These are phyloP conservation scores for Fragum fragum DNA, from an alignment of 2,888 invertebrate species.

Conservation along the genomic window DNA sequence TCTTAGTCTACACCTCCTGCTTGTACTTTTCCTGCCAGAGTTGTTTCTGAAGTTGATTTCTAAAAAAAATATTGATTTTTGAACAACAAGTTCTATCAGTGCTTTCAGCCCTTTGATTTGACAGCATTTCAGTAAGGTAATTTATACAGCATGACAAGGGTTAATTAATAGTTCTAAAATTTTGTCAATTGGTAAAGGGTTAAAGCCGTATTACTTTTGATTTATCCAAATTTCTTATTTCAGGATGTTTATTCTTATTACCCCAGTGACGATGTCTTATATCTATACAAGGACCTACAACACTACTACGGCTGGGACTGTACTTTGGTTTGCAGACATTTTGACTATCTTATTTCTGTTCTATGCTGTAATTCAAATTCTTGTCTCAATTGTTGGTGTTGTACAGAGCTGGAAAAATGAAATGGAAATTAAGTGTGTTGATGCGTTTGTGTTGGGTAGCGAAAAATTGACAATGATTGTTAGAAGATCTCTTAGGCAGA, in stretches of 20 bases:
- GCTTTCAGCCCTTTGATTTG: too few species aligned
- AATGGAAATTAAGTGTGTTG: background rate
- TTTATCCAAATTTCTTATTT: background rate
- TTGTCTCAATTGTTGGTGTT: background rate
- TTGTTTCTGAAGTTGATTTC: too few species aligned
- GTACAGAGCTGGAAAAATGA: background rate
- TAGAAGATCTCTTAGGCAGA: slow-evolving; percentile 74
- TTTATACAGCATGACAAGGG: too few species aligned
- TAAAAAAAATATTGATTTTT: too few species aligned
- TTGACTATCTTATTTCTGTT: background rate
- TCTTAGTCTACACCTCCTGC: too few species aligned
- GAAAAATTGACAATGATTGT: slow-evolving; percentile 25
- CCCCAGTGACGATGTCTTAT: slow-evolving; percentile 2
- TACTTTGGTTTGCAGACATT: background rate
- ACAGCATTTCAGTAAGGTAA: too few species aligned
- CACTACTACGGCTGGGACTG: background rate
- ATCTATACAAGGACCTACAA: background rate
- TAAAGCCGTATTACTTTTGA: too few species aligned
- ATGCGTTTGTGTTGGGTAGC: slow-evolving; percentile 25
- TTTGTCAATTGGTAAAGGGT: too few species aligned
- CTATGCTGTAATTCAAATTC: background rate
- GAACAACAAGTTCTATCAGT: too few species aligned
- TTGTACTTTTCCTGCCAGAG: too few species aligned
- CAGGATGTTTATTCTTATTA: background rate
- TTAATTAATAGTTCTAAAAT: too few species aligned